A percentile compares a stretch with the other conserved stretches of the same genome.
Evolutionary conservation across 1,140 invertebrate species (phyloP).

Genomic region (Drosophila simulans): DNA sequence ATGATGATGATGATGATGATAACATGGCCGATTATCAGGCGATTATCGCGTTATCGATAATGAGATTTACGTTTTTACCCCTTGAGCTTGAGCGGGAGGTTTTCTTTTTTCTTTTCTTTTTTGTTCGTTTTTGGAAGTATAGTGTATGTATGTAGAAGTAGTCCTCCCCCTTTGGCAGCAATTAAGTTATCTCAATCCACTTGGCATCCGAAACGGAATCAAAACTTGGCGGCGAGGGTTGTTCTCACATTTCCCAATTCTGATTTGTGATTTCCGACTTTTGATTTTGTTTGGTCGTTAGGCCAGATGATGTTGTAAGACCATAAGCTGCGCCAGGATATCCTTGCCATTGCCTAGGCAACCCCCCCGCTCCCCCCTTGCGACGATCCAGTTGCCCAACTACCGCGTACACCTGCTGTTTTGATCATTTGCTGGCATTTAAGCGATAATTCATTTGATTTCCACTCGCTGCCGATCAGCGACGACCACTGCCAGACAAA

Average conservation of each 20-base stretch:
- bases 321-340: constrained; percentile 11
- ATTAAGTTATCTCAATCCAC: constrained; percentile 48
- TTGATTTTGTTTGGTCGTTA: constrained; percentile 14
- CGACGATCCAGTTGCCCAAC: background rate
- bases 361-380: background rate
- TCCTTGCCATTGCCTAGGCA: constrained; percentile 24
- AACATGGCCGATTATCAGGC: constrained; percentile 78
- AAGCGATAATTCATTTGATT: constrained; percentile 51
- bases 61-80: constrained; percentile 73
- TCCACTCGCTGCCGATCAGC: constrained; percentile 33
- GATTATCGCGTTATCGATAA: constrained; percentile 80
- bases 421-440: constrained; percentile 53
- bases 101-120: too few relatives aligned
- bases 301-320: constrained; percentile 43
- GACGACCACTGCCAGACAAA: constrained; percentile 56
- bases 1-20: constrained; percentile 42
- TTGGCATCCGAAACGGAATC: constrained; percentile 34
- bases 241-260: background rate
- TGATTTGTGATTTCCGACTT: constrained; percentile 7
- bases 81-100: constrained; percentile 9
- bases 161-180: constrained; percentile 16
- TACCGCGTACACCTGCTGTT: constrained; percentile 36
- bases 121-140: background rate
- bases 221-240: constrained; percentile 16
- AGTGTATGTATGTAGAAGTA: background rate